These are phyloP conservation scores for Tragelaphus strepsiceros DNA, from an alignment of 2,113 vertebrate species.

Conservation along the genomic window DNA sequence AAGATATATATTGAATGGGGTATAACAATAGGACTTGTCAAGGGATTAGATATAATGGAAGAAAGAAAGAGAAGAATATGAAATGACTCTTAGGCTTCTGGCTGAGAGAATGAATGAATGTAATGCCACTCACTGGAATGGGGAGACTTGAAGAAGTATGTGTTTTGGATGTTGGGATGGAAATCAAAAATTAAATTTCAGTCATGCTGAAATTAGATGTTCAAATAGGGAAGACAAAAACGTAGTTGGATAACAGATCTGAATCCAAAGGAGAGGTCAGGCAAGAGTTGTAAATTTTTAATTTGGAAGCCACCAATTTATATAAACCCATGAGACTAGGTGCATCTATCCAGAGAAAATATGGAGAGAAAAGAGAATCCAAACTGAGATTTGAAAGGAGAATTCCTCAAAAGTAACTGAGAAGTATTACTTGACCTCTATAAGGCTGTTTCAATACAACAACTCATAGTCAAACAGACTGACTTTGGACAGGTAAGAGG, in stretches of 20 bases:
- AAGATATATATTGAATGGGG: background rate
- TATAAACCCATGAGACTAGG: background rate
- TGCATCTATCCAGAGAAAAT: background rate
- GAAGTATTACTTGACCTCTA: background rate
- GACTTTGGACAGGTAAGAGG: background rate
- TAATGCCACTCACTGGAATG: background rate
- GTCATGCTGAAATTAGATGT: background rate
- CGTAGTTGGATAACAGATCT: background rate
- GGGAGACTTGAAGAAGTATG: background rate
- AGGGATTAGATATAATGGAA: background rate
- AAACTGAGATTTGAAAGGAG: background rate
- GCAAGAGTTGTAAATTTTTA: background rate
- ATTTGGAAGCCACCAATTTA: background rate
- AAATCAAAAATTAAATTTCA: background rate
- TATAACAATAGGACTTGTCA: background rate
- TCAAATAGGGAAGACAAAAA: background rate
- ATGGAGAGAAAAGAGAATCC: background rate
- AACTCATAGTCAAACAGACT: background rate
- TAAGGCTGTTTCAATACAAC: background rate
- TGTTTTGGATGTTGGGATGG: background rate
- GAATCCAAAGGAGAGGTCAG: background rate
- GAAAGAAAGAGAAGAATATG: background rate
- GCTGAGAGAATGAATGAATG: background rate
- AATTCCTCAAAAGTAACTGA: background rate
- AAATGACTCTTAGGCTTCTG: background rate